These are phyloP conservation scores for Siderastrea siderea DNA, from an alignment of 92 coral and sea anemone species.

Conservation along the genomic window DNA sequence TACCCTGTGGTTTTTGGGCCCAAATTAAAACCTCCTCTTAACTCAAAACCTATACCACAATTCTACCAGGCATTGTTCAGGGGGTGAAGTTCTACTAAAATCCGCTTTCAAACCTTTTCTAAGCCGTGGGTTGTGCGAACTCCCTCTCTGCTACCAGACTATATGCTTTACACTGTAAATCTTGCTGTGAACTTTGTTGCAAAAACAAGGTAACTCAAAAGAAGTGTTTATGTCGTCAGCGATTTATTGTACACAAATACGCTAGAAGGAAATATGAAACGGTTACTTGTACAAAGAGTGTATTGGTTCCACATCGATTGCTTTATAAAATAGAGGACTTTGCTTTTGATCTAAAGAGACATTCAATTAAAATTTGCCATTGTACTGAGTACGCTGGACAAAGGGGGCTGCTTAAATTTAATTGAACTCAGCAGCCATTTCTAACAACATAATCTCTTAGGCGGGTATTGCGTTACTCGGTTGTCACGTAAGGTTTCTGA, in stretches of 20 bases:
- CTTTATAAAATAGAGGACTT: slow-evolving; percentile 74
- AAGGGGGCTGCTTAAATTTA: slow-evolving; percentile 24
- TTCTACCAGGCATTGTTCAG: slow-evolving; percentile 26
- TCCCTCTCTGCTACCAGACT: too few relatives aligned
- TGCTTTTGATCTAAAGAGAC: slow-evolving; percentile 35
- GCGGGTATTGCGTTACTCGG: slow-evolving; percentile 3
- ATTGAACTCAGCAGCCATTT: slow-evolving; percentile 27
- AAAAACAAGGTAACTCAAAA: background rate
- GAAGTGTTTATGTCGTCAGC: slow-evolving; percentile 38
- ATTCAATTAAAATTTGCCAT: slow-evolving; percentile 36
- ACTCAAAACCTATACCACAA: slow-evolving; percentile 22
- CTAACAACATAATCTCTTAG: background rate
- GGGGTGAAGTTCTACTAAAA: slow-evolving; percentile 2
- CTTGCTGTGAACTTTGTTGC: background rate
- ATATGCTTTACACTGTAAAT: background rate
- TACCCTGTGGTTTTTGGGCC: background rate
- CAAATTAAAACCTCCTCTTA: background rate
- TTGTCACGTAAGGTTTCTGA: background rate
- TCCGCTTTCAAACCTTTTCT: slow-evolving; percentile 32
- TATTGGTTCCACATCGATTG: slow-evolving; percentile 57
- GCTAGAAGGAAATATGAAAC: slow-evolving; percentile 63
- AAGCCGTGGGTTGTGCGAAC: too few relatives aligned
- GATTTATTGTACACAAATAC: slow-evolving; percentile 83
- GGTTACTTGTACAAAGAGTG: slow-evolving; percentile 64
- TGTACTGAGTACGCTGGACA: slow-evolving; percentile 30